phyloP scores from a whole-genome alignment of 2,113 vertebrate species.

The Otus sunia region DNA sequence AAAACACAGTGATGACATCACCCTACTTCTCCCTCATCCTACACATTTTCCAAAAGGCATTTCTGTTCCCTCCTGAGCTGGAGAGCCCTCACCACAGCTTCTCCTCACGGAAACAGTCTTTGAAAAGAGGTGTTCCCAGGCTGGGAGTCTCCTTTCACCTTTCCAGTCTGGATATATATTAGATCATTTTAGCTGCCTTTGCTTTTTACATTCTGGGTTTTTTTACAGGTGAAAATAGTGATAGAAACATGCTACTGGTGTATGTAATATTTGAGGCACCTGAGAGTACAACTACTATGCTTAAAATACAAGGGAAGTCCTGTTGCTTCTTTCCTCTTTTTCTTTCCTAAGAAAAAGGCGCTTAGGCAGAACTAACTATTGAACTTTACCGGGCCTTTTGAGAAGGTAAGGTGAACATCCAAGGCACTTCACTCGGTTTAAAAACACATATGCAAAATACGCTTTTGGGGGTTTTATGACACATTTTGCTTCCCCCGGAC shows the following conservation, averaged over 20 bases:
- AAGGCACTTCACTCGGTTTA: neutral
- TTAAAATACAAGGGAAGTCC: neutral
- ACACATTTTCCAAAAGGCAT: neutral
- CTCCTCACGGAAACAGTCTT: neutral
- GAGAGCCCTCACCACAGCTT: neutral
- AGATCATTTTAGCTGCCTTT: too few species aligned
- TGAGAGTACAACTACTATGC: neutral
- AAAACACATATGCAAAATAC: neutral
- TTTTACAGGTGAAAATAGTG: conserved; percentile 18
- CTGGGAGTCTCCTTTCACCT: neutral
- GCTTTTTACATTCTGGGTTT: neutral
- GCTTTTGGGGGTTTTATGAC: neutral
- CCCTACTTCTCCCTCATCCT: neutral
- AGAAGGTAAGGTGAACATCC: neutral
- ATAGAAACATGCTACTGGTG: neutral
- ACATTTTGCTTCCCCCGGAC: neutral
- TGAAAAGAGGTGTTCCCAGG: neutral
- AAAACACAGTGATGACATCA: neutral
- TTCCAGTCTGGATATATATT: neutral
- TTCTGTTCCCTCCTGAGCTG: neutral
- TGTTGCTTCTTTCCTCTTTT: neutral
- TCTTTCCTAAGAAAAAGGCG: neutral
- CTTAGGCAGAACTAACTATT: neutral
- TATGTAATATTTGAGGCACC: neutral
- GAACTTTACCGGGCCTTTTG: neutral